Evolutionary conservation across 2,797 vertebrate genomes (phyloP).

Genomic region (Enteromius thamalakanensis): DNA sequence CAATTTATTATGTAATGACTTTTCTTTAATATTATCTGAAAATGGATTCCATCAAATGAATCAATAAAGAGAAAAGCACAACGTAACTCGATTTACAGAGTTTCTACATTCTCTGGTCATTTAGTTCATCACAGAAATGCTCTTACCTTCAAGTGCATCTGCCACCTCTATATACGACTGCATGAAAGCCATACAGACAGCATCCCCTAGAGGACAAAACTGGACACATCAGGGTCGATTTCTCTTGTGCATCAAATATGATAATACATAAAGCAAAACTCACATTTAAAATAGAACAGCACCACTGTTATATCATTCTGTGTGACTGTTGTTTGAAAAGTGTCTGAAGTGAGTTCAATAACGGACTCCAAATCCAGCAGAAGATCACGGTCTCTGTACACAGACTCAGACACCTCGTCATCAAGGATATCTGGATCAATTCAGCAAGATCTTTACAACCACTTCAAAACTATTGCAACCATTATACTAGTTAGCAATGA

Average conservation of each 20-base stretch:
- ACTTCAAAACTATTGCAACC: not conserved
- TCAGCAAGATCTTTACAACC: not conserved
- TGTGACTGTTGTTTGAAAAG: constrained; percentile 74
- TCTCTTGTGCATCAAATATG: not conserved
- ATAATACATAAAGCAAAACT: constrained; percentile 62
- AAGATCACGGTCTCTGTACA: constrained; percentile 80
- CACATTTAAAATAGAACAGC: constrained; percentile 92
- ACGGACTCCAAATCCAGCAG: constrained; percentile 76
- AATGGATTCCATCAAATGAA: not conserved
- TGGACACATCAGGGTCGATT: constrained; percentile 11
- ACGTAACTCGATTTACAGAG: not conserved
- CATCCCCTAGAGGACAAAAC: constrained; percentile 84
- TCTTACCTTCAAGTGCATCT: constrained; percentile 82
- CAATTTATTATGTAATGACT: not conserved
- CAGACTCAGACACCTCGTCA: constrained; percentile 86
- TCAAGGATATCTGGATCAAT: constrained; percentile 81
- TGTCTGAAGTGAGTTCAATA: constrained; percentile 81
- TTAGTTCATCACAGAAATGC: not conserved
- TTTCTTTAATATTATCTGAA: constrained; percentile 6
- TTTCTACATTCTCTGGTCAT: not conserved
- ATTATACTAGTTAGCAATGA: not conserved
- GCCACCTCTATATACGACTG: constrained; percentile 83
- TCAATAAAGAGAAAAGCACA: not conserved
- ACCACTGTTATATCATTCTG: constrained; percentile 73
- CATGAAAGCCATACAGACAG: constrained; percentile 85